Conservation (phyloP, 1,140 invertebrate genomes). For the Bombus soroeensis region DNA sequence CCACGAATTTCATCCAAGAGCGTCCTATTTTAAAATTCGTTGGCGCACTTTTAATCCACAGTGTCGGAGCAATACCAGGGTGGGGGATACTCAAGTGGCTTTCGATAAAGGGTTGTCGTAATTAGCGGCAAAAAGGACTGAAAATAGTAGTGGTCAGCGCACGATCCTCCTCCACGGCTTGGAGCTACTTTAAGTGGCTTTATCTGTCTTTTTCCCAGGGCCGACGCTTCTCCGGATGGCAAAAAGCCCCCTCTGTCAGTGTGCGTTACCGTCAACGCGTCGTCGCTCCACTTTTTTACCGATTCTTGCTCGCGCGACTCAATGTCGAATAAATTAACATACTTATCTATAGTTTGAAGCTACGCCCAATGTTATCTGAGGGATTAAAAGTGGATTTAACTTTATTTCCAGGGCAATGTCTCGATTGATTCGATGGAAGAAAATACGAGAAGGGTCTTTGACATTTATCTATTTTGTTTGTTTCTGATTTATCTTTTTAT, state of each 20-base stretch:
- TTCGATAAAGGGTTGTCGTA: slow-evolving; percentile 49
- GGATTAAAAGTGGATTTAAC: not conserved
- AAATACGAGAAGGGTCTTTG: not conserved
- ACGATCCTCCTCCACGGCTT: not conserved
- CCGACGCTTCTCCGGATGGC: slow-evolving; percentile 30
- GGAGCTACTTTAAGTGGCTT: slow-evolving; percentile 37
- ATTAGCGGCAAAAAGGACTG: slow-evolving; percentile 57
- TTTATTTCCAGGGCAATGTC: not conserved
- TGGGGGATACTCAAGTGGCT: slow-evolving; percentile 3
- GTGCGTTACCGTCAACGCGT: slow-evolving; percentile 37
- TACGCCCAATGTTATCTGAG: not conserved
- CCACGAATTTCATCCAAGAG: slow-evolving; percentile 24
- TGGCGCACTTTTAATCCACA: slow-evolving; percentile 16
- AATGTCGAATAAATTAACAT: not conserved
- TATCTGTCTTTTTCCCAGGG: slow-evolving; percentile 60
- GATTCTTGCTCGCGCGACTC: not conserved
- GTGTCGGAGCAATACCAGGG: not conserved
- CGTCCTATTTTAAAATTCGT: slow-evolving; percentile 45
- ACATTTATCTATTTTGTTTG: not conserved
- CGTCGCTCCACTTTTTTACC: slow-evolving; percentile 22
- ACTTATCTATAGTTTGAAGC: not conserved
- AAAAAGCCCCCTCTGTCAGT: slow-evolving; percentile 54
- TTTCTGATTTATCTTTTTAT: not conserved
- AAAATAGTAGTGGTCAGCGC: slow-evolving; percentile 50
- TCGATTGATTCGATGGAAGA: not conserved